A percentile compares a stretch with the other conserved stretches of the same genome.
Evolutionary conservation across 2,797 vertebrate genomes (phyloP).

Genomic region (Pitangus sulphuratus): DNA sequence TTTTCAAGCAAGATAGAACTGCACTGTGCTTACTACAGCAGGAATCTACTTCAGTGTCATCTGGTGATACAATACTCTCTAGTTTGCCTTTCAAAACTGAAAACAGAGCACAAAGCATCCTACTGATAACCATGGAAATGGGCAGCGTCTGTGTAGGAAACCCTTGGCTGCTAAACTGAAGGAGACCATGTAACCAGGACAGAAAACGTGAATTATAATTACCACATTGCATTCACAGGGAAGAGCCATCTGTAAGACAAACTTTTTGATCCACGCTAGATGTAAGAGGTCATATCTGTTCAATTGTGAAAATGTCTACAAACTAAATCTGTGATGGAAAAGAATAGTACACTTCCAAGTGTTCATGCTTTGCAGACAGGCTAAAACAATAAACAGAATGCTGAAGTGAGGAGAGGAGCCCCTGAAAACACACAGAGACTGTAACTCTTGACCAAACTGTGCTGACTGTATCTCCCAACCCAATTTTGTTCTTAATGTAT

Average conservation of each 20-base stretch:
- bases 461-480: background rate
- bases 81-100: background rate
- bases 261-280: background rate
- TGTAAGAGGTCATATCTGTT: background rate
- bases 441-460: background rate
- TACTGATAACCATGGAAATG: background rate
- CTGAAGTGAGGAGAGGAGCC: background rate
- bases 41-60: background rate
- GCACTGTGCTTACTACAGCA: background rate
- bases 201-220: background rate
- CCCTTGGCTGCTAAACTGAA: background rate
- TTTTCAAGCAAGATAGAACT: background rate
- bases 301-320: background rate
- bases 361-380: background rate
- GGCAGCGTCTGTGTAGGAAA: background rate
- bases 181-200: background rate
- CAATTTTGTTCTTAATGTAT: background rate
- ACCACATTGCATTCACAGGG: background rate
- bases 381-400: slow-evolving; percentile 11
- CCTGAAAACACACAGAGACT: background rate
- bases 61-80: background rate
- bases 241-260: background rate
- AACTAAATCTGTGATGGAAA: background rate
- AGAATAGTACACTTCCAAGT: background rate
- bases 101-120: background rate